Evolutionary conservation across 2,113 vertebrate genomes (phyloP), one percentile per base, ranked within the genome.

Genomic region (Xiphophorus maculatus): DNA sequence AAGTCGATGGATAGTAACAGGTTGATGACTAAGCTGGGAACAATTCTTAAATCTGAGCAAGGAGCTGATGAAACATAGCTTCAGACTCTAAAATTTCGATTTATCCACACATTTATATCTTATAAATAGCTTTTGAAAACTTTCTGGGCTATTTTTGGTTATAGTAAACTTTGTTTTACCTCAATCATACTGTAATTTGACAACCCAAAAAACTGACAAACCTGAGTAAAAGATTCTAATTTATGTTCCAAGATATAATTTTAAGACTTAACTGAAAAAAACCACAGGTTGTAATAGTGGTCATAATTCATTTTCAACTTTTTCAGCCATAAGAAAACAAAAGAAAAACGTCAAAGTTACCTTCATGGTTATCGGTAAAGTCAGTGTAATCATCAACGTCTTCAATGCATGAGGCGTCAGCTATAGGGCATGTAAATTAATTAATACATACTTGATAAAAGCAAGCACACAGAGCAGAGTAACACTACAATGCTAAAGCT

Each of bases 361-460:
- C 85, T 88, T 85, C 44, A 72, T 81, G 63, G 64, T 84, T 86
- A 71, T 79, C 66, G 48, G 73, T 69, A 84, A 64, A 37, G 73
- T 67, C 79, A 82, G 71, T 10, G 67, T 33, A 61, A 63, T 76
- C 78, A 0, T 84, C 87, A 66, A 71, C 2, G 0, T 87, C 87
- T 25, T 84, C 85, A 73, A 7, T 65, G 69, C n/a, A 79, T 30
- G 10, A 33, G 15, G n/a, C 28, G 17, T 79, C 77, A 74, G 79
- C 90, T 89, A 87, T 48, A 72, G 78, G 12, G 63, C 51, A 85
- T 81, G 61, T 67, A 69, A 29, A 82, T 58, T 3, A 63, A 79
- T 85, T 10, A 69, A 68, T 78, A 77, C 51, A 77, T 13, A 66
- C 63, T 64, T 54, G 30, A 58, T 68, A 22, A 62, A 75, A 73